Evolutionary conservation across 2,888 invertebrate genomes (phyloP).

Genomic region (Erebia epiphron): DNA sequence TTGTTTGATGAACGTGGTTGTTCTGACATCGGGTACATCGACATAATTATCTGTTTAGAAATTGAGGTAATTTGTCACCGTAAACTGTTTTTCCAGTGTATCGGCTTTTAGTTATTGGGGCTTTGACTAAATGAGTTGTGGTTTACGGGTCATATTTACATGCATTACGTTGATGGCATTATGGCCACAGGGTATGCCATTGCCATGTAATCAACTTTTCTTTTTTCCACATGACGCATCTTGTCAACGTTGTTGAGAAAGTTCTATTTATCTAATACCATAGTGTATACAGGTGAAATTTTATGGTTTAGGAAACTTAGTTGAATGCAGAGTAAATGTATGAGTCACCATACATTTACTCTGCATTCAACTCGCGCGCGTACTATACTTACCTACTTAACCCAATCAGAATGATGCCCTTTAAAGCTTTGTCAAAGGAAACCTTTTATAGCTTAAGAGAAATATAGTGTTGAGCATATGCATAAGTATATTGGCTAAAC

Average conservation of each 20-base stretch:
- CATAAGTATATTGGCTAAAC: neutral
- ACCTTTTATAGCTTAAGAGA: neutral
- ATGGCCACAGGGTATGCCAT: conserved; percentile 33
- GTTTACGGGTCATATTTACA: conserved; percentile 4
- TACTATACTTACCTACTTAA: neutral
- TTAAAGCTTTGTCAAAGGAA: conserved; percentile 14
- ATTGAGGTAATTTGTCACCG: conserved; percentile 29
- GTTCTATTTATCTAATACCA: conserved; percentile 42
- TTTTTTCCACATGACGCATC: conserved; percentile 72
- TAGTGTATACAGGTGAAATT: conserved; percentile 10
- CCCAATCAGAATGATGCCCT: neutral
- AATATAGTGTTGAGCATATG: neutral
- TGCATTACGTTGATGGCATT: conserved; percentile 4
- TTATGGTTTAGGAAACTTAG: neutral
- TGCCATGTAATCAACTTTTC: conserved; percentile 52
- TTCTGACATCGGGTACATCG: conserved; percentile 69
- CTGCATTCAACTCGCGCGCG: no score
- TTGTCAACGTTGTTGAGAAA: conserved; percentile 54
- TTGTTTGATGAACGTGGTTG: conserved; percentile 79
- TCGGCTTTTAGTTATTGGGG: neutral
- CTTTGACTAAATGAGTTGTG: neutral
- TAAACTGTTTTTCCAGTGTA: conserved; percentile 6
- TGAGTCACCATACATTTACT: no score
- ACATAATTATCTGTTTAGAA: conserved; percentile 53
- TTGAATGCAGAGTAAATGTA: no score